Percentiles rank a stretch among this genome's conserved stretches.
Evolutionary conservation across 2,797 vertebrate genomes (phyloP).

Genomic region (Eospalax fontanierii): DNA sequence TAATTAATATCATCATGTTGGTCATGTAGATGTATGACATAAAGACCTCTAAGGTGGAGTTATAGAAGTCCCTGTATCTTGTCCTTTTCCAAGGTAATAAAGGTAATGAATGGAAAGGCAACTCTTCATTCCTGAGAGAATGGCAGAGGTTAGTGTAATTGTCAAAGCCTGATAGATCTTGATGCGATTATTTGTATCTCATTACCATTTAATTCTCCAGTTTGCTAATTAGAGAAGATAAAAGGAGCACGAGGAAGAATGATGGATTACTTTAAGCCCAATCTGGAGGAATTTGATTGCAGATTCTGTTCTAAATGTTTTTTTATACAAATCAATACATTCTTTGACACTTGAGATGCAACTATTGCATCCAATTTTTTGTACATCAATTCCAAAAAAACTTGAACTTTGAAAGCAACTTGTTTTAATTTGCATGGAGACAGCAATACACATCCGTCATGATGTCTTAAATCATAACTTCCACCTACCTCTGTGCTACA

Average conservation of each 20-base stretch:
- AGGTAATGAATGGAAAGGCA: conserved; percentile 41
- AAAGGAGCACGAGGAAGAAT: conserved; percentile 38
- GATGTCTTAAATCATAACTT: background rate
- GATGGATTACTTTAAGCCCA: conserved; percentile 51
- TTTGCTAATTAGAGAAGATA: conserved; percentile 53
- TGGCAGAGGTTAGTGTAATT: conserved; percentile 40
- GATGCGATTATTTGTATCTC: conserved; percentile 47
- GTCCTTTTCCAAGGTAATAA: conserved; percentile 13
- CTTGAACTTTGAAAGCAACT: conserved; percentile 59
- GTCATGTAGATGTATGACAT: background rate
- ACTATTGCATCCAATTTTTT: background rate
- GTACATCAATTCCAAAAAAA: background rate
- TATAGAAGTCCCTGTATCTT: background rate
- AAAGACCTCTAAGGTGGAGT: background rate
- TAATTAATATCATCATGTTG: background rate
- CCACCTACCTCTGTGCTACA: background rate
- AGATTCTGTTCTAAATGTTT: background rate
- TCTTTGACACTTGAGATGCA: conserved; percentile 32
- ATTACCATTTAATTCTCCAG: conserved; percentile 33
- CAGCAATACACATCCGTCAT: background rate
- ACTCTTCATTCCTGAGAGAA: background rate
- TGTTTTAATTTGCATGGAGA: background rate
- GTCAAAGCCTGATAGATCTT: conserved; percentile 42
- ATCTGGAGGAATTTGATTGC: conserved; percentile 5
- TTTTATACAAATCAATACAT: conserved; percentile 17